These are phyloP conservation scores for Penaeus japonicus DNA, from an alignment of 1,140 invertebrate genomes.

Conservation along the genomic window DNA sequence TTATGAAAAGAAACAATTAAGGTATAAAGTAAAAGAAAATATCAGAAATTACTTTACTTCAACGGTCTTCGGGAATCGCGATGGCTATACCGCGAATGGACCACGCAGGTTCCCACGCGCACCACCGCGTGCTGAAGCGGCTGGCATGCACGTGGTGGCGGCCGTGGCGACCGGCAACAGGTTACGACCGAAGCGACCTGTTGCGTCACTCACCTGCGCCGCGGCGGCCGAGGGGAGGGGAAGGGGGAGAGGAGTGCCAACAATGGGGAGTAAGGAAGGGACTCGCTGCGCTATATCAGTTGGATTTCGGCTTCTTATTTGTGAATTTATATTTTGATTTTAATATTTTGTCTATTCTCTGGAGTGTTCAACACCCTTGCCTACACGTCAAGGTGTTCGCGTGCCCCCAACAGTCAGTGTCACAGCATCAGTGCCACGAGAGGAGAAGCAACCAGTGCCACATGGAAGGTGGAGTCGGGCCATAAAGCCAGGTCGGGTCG, in stretches of 20 bases:
- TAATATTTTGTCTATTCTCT: too few species aligned
- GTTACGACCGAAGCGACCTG: slow-evolving; percentile 27
- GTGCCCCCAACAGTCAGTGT: too few species aligned
- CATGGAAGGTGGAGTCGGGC: not conserved
- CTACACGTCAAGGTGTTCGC: too few species aligned
- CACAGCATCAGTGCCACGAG: not conserved
- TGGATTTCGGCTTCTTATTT: too few species aligned
- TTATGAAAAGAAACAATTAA: too few species aligned
- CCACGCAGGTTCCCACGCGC: slow-evolving; percentile 14
- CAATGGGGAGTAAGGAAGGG: not conserved
- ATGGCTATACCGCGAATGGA: not conserved
- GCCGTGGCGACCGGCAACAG: not conserved
- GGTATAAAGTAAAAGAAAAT: not conserved
- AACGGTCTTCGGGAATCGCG: too few species aligned
- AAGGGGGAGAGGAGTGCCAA: not conserved
- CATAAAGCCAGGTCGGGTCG: not conserved
- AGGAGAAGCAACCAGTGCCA: not conserved
- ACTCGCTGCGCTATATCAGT: not conserved
- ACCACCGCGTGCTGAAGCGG: slow-evolving; percentile 23
- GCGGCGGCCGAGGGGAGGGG: not conserved
- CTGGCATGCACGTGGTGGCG: slow-evolving; percentile 44
- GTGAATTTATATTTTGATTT: too few species aligned
- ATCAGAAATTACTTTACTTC: too few species aligned
- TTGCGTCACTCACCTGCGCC: not conserved
- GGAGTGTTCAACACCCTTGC: too few species aligned